Evolutionary conservation across 2,888 invertebrate genomes (phyloP), one percentile per base, ranked within the genome.

Genomic region (Cephalotes varians): DNA sequence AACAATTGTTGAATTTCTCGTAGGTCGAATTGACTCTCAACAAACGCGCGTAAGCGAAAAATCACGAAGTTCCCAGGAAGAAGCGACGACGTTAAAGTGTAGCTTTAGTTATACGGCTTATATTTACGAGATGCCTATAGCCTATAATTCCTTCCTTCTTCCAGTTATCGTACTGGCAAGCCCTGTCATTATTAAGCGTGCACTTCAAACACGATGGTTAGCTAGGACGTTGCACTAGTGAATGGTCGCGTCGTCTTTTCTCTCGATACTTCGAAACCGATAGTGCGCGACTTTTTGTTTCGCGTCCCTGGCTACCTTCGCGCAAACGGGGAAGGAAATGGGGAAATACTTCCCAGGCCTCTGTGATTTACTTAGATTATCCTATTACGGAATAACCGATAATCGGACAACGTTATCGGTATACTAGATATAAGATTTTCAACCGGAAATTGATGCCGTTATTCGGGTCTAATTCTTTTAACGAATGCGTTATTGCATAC

Each of bases 121-220:
- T 80, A 82, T 62, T 87, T 82, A 79, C 80, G 65, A 67, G 86
- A 77, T 56, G 5, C 51, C 72, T 72, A 10, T 60, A 83, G 83
- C 77, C 87, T 86, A 44, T 82, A 81, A 88, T 88, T 83, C 81
- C 77, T 85, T 65, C 73, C 80, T 82, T 58, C 83, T 82, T 67
- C 71, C 87, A 88, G 82, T 85, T 83, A 84, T 85, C 87, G 84
- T 87, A 67, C 72, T 31, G 58, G 49, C 47, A 37, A 87, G 51
- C 76, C 69, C 85, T 82, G 79, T 83, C 76, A 82, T 88, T 88
- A 85, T 73, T 71, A 77, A 60, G 72, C 80, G 49, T 74, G 73
- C 69, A 69, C 31, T 47, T 79, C 44, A 74, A 81, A 84, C 71
- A 80, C 88, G 69, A 73, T 85, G 34, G 80, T 88, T 88, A 84